These are phyloP conservation scores for Battus philenor DNA, from an alignment of 1,140 invertebrate genomes.

Conservation along the genomic window DNA sequence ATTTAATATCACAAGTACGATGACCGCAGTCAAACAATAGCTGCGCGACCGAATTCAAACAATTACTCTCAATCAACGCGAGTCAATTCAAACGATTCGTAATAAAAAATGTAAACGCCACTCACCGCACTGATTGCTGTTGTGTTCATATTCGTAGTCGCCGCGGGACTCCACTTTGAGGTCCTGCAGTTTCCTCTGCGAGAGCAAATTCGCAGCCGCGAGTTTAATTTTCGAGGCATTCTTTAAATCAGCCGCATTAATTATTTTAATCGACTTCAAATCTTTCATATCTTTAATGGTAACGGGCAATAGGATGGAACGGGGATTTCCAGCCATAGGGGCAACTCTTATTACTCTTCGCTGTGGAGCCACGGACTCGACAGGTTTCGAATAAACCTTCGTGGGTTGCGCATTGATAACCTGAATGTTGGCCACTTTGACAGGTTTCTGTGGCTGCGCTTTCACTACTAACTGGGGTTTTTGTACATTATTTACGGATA, in stretches of 20 bases:
- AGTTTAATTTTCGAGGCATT: constrained; percentile 75
- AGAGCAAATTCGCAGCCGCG: constrained; percentile 67
- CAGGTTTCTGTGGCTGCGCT: constrained; percentile 59
- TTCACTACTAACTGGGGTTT: constrained; percentile 65
- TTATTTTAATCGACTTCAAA: constrained; percentile 83
- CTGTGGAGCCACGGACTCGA: constrained; percentile 61
- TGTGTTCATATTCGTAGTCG: constrained; percentile 57
- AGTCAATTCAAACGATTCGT: background rate
- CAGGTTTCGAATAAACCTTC: constrained; percentile 61
- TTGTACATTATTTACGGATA: constrained; percentile 33
- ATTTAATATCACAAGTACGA: no score
- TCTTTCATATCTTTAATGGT: constrained; percentile 82
- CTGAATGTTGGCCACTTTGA: constrained; percentile 64
- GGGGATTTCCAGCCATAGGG: constrained; percentile 76
- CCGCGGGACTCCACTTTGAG: constrained; percentile 47
- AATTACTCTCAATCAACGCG: constrained; percentile 31
- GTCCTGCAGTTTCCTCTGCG: constrained; percentile 66
- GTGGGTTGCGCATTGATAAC: constrained; percentile 54
- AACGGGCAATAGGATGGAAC: constrained; percentile 82
- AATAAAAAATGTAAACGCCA: constrained; percentile 17
- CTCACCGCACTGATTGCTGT: constrained; percentile 52
- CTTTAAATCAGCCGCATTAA: constrained; percentile 78
- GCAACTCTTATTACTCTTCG: constrained; percentile 76
- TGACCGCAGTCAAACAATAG: constrained; percentile 17
- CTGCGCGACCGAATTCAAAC: constrained; percentile 16